Evolutionary conservation across 2,888 invertebrate genomes (phyloP), one percentile per base, ranked within the genome.

Genomic region (Enchytraeus crypticus): DNA sequence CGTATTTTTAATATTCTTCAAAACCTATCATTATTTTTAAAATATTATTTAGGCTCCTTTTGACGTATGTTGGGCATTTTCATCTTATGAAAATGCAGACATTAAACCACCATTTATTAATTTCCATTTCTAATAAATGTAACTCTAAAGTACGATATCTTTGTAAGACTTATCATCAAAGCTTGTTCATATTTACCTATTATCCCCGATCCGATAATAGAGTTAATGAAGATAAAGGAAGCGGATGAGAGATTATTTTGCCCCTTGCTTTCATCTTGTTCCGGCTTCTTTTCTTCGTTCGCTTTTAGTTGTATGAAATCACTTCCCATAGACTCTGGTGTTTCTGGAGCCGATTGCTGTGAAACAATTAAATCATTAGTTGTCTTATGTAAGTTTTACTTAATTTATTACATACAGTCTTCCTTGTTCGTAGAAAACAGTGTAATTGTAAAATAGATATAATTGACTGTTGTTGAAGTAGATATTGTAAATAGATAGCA

Each of bases 151-250:
- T 38, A 38, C 18, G 43, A 18, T 11, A 38, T 14, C 18, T 18
- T 18, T 14, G 43, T 14, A 38, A 38, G 43, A 14, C 43, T 38
- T 38, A 11, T 38, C 11, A 11, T n/a, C n/a, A 5, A 5, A 5
- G 5, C 47, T 14, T 11, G 11, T 11, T 11, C 8, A 26, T 5
- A 34, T 79, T 79, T 78, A 86, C 89, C 89, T 73, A 90, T 89
- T 59, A 90, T 87, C 65, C 90, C 89, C 72, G 89, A 89, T 62
- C 90, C 90, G 66, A 90, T 87, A 75, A 90, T 90, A 55, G 89
- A 89, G 81, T 90, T 90, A 74, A 90, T 88, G 79, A 88, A 89
- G 82, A 90, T 90, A 79, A 89, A 89, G 78, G 88, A 87, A 66
- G 89, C 88, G 80, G 85, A 84, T 32, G 87, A 86, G 64, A 87